These are phyloP conservation scores for Rattus rattus DNA, from an alignment of 2,113 vertebrate genomes.

Conservation along the genomic window DNA sequence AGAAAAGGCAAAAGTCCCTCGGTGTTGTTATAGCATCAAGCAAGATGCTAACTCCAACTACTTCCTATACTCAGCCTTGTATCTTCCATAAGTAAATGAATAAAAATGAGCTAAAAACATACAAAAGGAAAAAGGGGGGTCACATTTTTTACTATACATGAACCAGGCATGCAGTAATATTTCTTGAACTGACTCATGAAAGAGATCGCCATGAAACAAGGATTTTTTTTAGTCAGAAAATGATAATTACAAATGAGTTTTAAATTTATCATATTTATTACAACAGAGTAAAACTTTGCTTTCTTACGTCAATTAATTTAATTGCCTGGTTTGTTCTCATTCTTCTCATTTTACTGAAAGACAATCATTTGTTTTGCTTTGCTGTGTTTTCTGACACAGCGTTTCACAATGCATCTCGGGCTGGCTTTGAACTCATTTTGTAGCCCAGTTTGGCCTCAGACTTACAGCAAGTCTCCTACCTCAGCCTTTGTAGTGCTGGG, in stretches of 20 bases:
- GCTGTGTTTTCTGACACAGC: neutral
- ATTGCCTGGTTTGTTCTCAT: neutral
- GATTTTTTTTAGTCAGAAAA: neutral
- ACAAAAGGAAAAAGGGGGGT: neutral
- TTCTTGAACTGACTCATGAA: constrained; percentile 21
- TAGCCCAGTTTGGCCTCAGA: neutral
- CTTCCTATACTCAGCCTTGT: neutral
- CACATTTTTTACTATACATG: neutral
- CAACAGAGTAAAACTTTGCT: constrained; percentile 1
- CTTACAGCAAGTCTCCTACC: too few species aligned
- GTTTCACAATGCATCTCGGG: neutral
- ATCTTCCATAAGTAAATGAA: neutral
- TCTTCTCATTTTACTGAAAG: neutral
- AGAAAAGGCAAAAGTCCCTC: constrained; percentile 19
- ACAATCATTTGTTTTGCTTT: neutral
- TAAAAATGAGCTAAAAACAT: neutral
- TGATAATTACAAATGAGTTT: neutral
- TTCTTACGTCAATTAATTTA: neutral
- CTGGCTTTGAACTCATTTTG: neutral
- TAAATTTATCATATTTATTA: neutral
- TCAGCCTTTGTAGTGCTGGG: neutral
- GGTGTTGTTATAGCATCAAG: neutral
- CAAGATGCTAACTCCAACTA: neutral
- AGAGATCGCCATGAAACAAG: neutral
- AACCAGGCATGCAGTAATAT: constrained; percentile 3